Evolutionary conservation across 2,888 invertebrate species (phyloP), one percentile per base, ranked within the genome.

Genomic region (Cinara cedri): DNA sequence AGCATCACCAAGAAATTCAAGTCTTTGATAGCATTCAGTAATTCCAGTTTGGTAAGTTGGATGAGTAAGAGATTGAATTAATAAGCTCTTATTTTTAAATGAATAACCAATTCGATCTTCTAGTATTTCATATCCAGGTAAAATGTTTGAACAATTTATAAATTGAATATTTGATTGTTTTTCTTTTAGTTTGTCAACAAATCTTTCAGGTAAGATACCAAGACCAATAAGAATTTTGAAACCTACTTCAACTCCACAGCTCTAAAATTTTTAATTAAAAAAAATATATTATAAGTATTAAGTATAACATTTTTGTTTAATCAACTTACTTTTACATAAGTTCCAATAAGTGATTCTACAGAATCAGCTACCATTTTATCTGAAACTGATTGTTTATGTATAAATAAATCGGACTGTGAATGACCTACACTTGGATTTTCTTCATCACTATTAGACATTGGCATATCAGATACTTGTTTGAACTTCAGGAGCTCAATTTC

Each of bases 1-100:
- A 10, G 97, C 95, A 87, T 97, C 97, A 6, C 97, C 97, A 4
- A 97, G 87, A 85, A 96, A 97, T 86, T 97, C 97, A n/a, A 97
- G 85, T 14, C 93, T 89, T 85, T 96, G 93, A 86, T 98, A 99
- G 82, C 94, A 95, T 44, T 91, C 91, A 0, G 98, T 98, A 66
- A 93, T 85, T 0, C 91, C 88, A 19, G 81, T 81, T 8, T 90
- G 89, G 86, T 92, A 96, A 0, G 97, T 96, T 0, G 97, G 90
- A 87, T 99, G 99, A 0, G 98, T 96, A 72, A 99, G 87, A 0
- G 97, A 97, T 90, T 94, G 96, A 21, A 98, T 85, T 9, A 99
- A 87, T 84, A 91, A 93, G 0, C 91, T 90, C 0, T 91, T 90
- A 85, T 98, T 92, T 0, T 89, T 89, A 86, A 98, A 99, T 81